Evolutionary conservation across 2,113 vertebrate species (phyloP).

Genomic region (Pygoscelis adeliae): DNA sequence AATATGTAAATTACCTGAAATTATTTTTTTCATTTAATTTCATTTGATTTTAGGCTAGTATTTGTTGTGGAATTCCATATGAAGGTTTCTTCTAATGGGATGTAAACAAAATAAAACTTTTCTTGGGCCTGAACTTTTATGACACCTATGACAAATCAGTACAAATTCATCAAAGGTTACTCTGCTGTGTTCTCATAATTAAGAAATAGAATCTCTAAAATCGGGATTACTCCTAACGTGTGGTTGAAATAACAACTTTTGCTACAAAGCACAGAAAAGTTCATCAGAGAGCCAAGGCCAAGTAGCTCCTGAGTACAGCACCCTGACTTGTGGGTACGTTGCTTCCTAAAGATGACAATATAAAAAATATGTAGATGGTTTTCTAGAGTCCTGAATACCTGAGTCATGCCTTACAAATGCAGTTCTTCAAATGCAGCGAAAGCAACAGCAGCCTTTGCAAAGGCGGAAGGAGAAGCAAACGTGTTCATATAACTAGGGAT

Average conservation of each 20-base stretch:
- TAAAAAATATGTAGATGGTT: background rate
- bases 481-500: background rate
- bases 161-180: background rate
- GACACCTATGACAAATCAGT: no score
- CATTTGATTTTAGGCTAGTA: background rate
- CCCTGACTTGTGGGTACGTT: background rate
- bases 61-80: background rate
- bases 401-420: background rate
- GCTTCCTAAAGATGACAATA: background rate
- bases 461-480: background rate
- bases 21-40: background rate
- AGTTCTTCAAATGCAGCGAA: background rate
- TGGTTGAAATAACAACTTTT: background rate
- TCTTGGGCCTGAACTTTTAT: background rate
- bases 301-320: background rate
- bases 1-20: background rate
- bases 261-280: background rate
- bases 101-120: background rate
- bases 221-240: rapidly evolving
- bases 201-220: background rate
- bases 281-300: background rate
- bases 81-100: background rate
- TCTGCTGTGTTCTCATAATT: background rate
- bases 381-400: background rate
- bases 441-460: background rate